Conservation (phyloP, 2,113 vertebrate species). For the Nothocercus julius region DNA sequence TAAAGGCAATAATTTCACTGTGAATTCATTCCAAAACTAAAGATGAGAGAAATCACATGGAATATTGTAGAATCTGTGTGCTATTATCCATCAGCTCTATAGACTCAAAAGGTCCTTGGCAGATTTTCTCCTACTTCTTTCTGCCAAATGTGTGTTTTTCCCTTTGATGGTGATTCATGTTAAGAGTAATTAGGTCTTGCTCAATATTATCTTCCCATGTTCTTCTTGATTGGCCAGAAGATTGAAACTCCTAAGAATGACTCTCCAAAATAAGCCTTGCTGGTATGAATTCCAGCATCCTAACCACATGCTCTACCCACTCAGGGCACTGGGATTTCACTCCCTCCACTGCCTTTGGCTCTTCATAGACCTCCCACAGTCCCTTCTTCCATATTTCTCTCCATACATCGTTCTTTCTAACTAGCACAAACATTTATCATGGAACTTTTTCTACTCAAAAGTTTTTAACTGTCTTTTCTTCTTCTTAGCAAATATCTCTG, state of each 20-base stretch:
- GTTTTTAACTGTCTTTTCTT: neutral
- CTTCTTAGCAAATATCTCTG: neutral
- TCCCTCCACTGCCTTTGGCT: slow-evolving; percentile 34
- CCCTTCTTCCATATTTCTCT: slow-evolving; percentile 19
- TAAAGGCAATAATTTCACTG: neutral
- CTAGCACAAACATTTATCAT: slow-evolving; percentile 1
- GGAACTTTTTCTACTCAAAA: neutral
- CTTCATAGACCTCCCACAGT: slow-evolving; percentile 46
- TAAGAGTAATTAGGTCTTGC: slow-evolving; percentile 41
- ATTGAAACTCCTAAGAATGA: neutral
- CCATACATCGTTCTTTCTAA: neutral
- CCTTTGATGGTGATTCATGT: slow-evolving; percentile 45
- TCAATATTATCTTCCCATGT: slow-evolving; percentile 55
- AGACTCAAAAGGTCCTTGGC: slow-evolving; percentile 22
- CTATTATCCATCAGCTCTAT: slow-evolving; percentile 21
- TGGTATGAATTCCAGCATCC: slow-evolving; percentile 59
- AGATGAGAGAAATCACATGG: slow-evolving; percentile 33
- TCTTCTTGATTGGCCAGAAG: slow-evolving; percentile 18
- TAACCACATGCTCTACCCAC: slow-evolving; percentile 50
- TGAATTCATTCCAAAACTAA: slow-evolving; percentile 35
- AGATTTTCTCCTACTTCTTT: slow-evolving; percentile 16
- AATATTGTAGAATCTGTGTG: slow-evolving; percentile 40
- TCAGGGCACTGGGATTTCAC: slow-evolving; percentile 53
- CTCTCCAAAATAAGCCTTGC: slow-evolving; percentile 26
- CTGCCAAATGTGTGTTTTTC: slow-evolving; percentile 40